These are phyloP conservation scores for Apodemia mormo DNA, from an alignment of 2,888 invertebrate species.

Conservation along the genomic window DNA sequence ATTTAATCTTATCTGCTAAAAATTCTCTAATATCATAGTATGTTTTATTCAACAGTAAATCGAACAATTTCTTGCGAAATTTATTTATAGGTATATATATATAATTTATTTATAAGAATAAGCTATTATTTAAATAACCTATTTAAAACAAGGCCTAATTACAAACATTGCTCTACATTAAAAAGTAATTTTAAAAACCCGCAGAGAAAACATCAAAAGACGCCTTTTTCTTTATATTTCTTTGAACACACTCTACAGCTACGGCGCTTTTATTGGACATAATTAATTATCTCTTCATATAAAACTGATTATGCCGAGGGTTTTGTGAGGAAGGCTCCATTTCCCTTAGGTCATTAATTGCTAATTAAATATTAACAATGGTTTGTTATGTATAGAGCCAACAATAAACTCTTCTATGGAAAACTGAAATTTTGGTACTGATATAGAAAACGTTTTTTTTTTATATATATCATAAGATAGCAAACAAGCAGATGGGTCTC, in stretches of 20 bases:
- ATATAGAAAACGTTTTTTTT: no score
- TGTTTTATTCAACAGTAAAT: no score
- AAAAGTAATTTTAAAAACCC: slow-evolving; percentile 2
- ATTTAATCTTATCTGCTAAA: no score
- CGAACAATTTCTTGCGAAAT: no score
- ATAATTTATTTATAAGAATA: no score
- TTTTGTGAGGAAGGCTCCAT: slow-evolving; percentile 1
- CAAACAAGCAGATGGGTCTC: no score
- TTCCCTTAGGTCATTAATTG: slow-evolving; percentile 11
- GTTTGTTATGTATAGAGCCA: neutral
- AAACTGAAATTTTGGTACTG: neutral
- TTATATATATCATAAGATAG: no score
- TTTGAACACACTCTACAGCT: neutral
- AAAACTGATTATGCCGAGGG: neutral
- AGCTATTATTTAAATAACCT: neutral
- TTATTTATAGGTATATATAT: no score
- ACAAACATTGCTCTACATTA: neutral
- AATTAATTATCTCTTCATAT: slow-evolving; percentile 15
- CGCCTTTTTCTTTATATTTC: slow-evolving; percentile 8
- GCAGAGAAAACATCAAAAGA: slow-evolving; percentile 8
- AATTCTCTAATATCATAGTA: no score
- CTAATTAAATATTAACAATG: neutral
- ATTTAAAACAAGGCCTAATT: neutral
- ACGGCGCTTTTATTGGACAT: slow-evolving; percentile 5
- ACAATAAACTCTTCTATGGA: neutral